Conservation (phyloP, 2,888 invertebrate genomes). For the Apeira syringaria region DNA sequence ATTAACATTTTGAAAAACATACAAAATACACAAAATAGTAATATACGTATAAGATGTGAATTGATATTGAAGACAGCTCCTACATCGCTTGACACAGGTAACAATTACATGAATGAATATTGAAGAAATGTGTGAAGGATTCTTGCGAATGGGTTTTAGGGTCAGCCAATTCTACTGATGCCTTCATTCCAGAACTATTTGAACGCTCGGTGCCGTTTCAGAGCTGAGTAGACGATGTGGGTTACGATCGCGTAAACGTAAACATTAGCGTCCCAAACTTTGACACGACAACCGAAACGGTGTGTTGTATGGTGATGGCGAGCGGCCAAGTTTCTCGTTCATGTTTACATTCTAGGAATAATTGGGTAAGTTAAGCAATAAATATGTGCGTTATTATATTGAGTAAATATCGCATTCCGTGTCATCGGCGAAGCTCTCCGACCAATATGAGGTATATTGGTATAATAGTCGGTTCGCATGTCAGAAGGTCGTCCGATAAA, state of each 20-base stretch:
- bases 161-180: slow-evolving; percentile 7
- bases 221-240: slow-evolving; percentile 42
- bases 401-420: slow-evolving; percentile 16
- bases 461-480: slow-evolving; percentile 39
- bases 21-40: too few species aligned
- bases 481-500: slow-evolving; percentile 38
- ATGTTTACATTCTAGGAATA: slow-evolving; percentile 26
- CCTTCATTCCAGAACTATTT: slow-evolving; percentile 1
- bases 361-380: slow-evolving; percentile 22
- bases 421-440: slow-evolving; percentile 21
- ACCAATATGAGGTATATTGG: slow-evolving; percentile 12
- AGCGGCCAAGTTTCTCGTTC: slow-evolving; percentile 39
- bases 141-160: background rate
- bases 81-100: too few species aligned
- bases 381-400: slow-evolving; percentile 4
- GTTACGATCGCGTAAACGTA: slow-evolving; percentile 61
- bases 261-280: slow-evolving; percentile 53
- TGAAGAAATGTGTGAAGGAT: background rate
- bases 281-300: slow-evolving; percentile 51
- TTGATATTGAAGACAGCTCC: too few species aligned
- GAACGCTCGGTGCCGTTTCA: slow-evolving; percentile 12
- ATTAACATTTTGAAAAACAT: too few species aligned
- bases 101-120: background rate
- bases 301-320: slow-evolving; percentile 44
- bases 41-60: too few species aligned